These are phyloP conservation scores for Ophonus ardosiacus DNA, from an alignment of 2,888 invertebrate genomes.

Conservation along the genomic window DNA sequence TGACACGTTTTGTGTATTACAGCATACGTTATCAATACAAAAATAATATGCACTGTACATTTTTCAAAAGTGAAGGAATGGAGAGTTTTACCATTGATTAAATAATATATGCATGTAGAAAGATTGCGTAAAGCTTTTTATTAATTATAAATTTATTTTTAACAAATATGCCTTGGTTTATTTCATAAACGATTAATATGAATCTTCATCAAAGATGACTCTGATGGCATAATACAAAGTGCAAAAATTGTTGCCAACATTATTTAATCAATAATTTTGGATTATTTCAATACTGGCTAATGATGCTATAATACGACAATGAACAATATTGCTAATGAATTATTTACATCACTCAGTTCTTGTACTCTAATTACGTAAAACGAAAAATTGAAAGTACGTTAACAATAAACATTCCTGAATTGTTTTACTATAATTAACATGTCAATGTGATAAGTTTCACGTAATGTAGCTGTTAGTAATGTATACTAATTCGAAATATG, in stretches of 20 bases:
- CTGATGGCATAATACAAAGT: too few relatives aligned
- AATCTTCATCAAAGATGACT: too few relatives aligned
- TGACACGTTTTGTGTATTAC: slow-evolving; percentile 29
- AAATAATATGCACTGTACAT: background rate
- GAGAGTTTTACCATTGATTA: background rate
- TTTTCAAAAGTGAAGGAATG: slow-evolving; percentile 6
- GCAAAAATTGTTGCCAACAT: too few relatives aligned
- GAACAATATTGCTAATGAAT: slow-evolving; percentile 23
- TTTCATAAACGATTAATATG: too few relatives aligned
- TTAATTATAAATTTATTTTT: too few relatives aligned
- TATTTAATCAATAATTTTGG: background rate
- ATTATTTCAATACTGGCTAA: background rate
- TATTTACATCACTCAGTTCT: slow-evolving; percentile 17
- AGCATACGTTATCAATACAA: slow-evolving; percentile 15
- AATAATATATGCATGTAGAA: too few relatives aligned
- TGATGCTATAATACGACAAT: slow-evolving; percentile 15
- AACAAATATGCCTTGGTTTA: too few relatives aligned
- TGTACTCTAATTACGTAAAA: slow-evolving; percentile 26
- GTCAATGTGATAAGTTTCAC: slow-evolving; percentile 24
- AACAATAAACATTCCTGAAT: slow-evolving; percentile 1
- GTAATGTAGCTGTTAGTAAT: slow-evolving; percentile 10
- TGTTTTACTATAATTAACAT: slow-evolving; percentile 3
- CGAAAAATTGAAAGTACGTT: slow-evolving; percentile 1
- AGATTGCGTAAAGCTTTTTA: too few relatives aligned
- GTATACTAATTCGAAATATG: background rate